Conservation (phyloP, 2,888 invertebrate genomes). For the Phrixothrix hirtus region DNA sequence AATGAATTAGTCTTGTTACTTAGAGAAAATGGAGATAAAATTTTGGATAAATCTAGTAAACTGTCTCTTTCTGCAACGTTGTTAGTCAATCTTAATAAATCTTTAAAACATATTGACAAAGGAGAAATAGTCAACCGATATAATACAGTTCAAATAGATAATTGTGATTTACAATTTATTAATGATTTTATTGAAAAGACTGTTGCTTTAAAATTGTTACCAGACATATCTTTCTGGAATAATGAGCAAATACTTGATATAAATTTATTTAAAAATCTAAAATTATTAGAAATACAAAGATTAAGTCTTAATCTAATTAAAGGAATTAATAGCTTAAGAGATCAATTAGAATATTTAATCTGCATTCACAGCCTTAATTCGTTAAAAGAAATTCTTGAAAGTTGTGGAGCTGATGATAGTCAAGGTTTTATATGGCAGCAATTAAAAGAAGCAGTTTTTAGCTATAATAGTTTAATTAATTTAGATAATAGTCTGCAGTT, state of each 20-base stretch:
- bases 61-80: conserved; percentile 61
- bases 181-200: conserved; percentile 69
- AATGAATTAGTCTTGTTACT: conserved; percentile 59
- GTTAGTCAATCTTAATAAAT: conserved; percentile 60
- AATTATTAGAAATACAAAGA: conserved; percentile 62
- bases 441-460: conserved; percentile 61
- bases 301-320: conserved; percentile 59
- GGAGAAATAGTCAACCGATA: conserved; percentile 53
- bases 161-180: conserved; percentile 63
- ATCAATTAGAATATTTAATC: conserved; percentile 61
- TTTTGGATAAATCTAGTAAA: conserved; percentile 62
- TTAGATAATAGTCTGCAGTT: conserved; percentile 64
- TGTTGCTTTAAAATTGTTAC: conserved; percentile 60
- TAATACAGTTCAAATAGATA: conserved; percentile 60
- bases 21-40: conserved; percentile 62
- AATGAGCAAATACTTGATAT: conserved; percentile 58
- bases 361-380: conserved; percentile 56
- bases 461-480: conserved; percentile 60
- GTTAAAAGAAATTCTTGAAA: conserved; percentile 57
- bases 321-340: conserved; percentile 63
- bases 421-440: conserved; percentile 66
- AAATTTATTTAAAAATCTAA: conserved; percentile 62
- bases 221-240: conserved; percentile 38
- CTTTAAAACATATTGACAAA: conserved; percentile 58
- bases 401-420: conserved; percentile 65